Evolutionary conservation across 2,797 vertebrate genomes (phyloP).

Genomic region (Sebastes hopkinsi): DNA sequence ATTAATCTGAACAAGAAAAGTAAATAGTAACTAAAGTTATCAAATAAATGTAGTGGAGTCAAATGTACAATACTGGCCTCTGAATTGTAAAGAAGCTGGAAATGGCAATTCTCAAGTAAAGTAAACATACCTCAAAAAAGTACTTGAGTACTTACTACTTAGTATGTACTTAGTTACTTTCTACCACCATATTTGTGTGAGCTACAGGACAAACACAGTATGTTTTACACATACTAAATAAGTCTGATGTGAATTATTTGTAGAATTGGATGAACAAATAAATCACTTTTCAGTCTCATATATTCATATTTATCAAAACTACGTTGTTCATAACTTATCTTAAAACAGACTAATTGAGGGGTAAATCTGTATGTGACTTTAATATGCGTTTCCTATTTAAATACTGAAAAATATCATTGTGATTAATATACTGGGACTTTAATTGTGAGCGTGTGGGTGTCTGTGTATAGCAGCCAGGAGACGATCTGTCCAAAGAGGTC

Average conservation of each 20-base stretch:
- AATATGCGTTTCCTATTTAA: not conserved
- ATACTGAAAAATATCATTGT: not conserved
- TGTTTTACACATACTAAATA: not conserved
- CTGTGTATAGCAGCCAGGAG: not conserved
- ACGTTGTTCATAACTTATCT: not conserved
- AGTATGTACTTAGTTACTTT: not conserved
- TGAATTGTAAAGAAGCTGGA: not conserved
- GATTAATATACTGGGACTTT: not conserved
- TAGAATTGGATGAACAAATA: not conserved
- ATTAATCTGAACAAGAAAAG: not conserved
- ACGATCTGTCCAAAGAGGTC: slow-evolving; percentile 22
- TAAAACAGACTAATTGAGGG: not conserved
- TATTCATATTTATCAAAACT: not conserved
- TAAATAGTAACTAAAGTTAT: not conserved
- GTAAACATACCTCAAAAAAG: not conserved
- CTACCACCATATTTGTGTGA: not conserved
- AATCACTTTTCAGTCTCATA: not conserved
- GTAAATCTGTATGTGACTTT: not conserved
- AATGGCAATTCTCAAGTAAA: not conserved
- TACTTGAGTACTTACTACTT: not conserved
- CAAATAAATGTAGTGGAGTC: not conserved
- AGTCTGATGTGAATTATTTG: not conserved
- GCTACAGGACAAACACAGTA: not conserved
- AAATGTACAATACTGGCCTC: not conserved
- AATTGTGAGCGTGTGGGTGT: not conserved